Conservation (phyloP, 2,797 vertebrate species). For the Eurystomus glaucurus region DNA sequence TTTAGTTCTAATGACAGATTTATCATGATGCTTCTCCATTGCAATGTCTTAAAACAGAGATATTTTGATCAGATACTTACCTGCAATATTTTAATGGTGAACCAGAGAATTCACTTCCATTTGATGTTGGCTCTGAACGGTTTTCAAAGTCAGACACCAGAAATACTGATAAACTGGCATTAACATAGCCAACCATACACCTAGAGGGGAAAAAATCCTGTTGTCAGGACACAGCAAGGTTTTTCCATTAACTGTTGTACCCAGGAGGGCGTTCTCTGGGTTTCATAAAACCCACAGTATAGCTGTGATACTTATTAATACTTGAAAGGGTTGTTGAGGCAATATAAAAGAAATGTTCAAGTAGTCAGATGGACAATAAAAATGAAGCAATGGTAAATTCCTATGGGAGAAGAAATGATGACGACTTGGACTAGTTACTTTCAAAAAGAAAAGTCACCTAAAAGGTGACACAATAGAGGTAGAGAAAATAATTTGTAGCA, state of each 20-base stretch:
- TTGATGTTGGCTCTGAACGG: constrained; percentile 87
- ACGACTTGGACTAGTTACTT: neutral
- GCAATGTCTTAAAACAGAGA: neutral
- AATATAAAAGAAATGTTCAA: neutral
- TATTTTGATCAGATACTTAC: constrained; percentile 73
- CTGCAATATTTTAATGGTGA: constrained; percentile 91
- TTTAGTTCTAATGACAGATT: neutral
- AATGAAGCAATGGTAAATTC: neutral
- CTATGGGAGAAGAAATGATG: neutral
- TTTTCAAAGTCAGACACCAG: constrained; percentile 92
- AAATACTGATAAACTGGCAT: constrained; percentile 93
- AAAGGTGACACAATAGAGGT: neutral
- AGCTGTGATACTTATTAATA: neutral
- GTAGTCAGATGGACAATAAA: neutral
- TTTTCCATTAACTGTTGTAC: neutral
- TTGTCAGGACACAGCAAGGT: neutral
- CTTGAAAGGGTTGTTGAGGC: neutral
- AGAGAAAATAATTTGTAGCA: neutral
- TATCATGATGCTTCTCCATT: neutral
- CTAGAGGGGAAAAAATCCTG: constrained; percentile 77
- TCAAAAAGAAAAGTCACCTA: neutral
- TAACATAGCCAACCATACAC: constrained; percentile 95
- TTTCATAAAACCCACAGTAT: neutral
- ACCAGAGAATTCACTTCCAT: constrained; percentile 89
- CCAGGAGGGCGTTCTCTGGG: neutral